Base-by-base conservation (phyloP, 37 sponge, comb jelly and placozoan species). In the Halichondria panicea region DNA sequence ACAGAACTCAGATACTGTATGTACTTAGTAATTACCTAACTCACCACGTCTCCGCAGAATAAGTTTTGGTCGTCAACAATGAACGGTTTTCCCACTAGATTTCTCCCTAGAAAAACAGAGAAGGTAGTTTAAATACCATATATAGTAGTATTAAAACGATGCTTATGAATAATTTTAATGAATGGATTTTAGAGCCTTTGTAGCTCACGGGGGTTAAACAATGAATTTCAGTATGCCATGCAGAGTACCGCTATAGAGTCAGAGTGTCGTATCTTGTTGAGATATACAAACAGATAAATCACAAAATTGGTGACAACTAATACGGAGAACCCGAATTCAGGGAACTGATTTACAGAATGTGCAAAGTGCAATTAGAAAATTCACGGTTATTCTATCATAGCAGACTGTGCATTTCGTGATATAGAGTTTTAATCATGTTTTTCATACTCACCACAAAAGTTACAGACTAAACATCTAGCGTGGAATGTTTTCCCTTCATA, bases 1-100 rank as follows among this genome's bases (percentile, higher is more conserved):
- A 48, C 15, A 15, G 11, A 48, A 11, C 19, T 22, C 32, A 61
- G 13, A 19, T 12, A 61, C 13, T 61, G 63, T n/a, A 8, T n/a
- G 13, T 13, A 61, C 11, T 28, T 61, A 12, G 19, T 43, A 31
- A 54, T 71, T 71, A 52, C 41, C 39, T 44, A 50, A 66, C 58
- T 65, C n/a, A 79, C 80, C 80, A 69, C 45, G 9, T 87, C 88
- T 70, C 76, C 76, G 28, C 87, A 87, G 28, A 81, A 87, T n/a
- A 81, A 76, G 1, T 81, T 43, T 28, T 46, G 3, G 19, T 38
- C 58, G 0, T 53, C 71, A n/a, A 53, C 70, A 22, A 74, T 58
- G 53, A 87, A 81, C 54, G 88, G 82, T 41, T 87, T 81, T 18
- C 81, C 82, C 55, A 70, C 70, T 44, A 87, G 65, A 38, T 75